Conservation (phyloP, 1,140 invertebrate species). For the Aricia agestis region DNA sequence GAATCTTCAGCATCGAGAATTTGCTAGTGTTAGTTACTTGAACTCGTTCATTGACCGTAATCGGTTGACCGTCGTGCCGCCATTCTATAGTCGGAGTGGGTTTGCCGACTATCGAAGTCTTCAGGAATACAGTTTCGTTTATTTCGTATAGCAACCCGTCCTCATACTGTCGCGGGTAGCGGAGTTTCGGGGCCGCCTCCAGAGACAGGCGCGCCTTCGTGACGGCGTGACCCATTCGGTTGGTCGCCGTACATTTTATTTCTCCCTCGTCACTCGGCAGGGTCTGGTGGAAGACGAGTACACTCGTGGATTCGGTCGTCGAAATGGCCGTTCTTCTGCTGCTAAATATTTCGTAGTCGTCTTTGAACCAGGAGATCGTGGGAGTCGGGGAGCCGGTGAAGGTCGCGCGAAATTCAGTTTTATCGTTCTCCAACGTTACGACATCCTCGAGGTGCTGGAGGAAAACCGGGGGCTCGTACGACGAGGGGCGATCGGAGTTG, state of each 20-base stretch:
- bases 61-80: slow-evolving; percentile 89
- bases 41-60: slow-evolving; percentile 79
- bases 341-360: slow-evolving; percentile 90
- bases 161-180: slow-evolving; percentile 88
- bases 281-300: slow-evolving; percentile 88
- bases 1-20: slow-evolving; percentile 84
- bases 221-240: slow-evolving; percentile 86
- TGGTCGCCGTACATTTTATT: slow-evolving; percentile 92
- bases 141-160: slow-evolving; percentile 93
- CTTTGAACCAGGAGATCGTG: slow-evolving; percentile 95
- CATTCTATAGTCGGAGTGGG: slow-evolving; percentile 90
- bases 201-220: slow-evolving; percentile 84
- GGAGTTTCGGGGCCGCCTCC: slow-evolving; percentile 88
- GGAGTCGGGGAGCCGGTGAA: slow-evolving; percentile 90
- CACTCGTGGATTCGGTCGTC: slow-evolving; percentile 86
- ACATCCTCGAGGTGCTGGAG: slow-evolving; percentile 81
- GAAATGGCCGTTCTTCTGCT: slow-evolving; percentile 86
- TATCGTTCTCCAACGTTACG: slow-evolving; percentile 85
- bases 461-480: slow-evolving; percentile 82
- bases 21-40: slow-evolving; percentile 83
- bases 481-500: slow-evolving; percentile 79
- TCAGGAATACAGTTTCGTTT: slow-evolving; percentile 90
- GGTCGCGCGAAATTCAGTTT: slow-evolving; percentile 88
- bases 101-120: slow-evolving; percentile 92
- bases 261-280: slow-evolving; percentile 88